Percentiles rank a stretch among this genome's conserved stretches.
phyloP scores from a whole-genome alignment of 2,113 vertebrate genomes.

The Kryptolebias marmoratus region DNA sequence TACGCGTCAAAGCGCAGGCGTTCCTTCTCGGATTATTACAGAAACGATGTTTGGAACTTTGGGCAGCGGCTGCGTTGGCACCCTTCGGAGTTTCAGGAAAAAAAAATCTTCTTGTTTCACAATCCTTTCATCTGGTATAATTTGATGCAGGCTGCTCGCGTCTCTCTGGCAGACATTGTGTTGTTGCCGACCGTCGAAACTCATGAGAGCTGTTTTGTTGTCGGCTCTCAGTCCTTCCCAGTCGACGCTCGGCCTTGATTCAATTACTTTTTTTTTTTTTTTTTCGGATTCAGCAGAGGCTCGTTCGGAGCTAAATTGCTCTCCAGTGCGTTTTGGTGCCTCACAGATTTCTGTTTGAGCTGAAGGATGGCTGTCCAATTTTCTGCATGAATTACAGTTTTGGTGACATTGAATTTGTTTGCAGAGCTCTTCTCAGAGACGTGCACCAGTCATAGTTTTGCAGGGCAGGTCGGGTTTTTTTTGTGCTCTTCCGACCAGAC shows the following conservation, averaged over 20 bases:
- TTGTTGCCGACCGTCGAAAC: slow-evolving; percentile 38
- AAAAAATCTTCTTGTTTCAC: not conserved
- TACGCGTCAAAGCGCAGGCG: too few species aligned
- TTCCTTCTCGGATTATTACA: too few species aligned
- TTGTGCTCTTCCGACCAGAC: too few species aligned
- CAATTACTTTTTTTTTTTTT: slow-evolving; percentile 62
- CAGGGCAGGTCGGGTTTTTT: too few species aligned
- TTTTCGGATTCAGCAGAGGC: slow-evolving; percentile 49
- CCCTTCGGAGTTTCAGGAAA: not conserved
- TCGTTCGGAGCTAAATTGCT: slow-evolving; percentile 54
- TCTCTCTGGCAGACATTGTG: slow-evolving; percentile 12
- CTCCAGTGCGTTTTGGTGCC: slow-evolving; percentile 58
- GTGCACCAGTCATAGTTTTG: too few species aligned
- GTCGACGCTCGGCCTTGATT: slow-evolving; percentile 68
- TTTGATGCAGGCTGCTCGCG: slow-evolving; percentile 2
- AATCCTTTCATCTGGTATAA: not conserved
- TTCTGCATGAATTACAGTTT: slow-evolving; percentile 73
- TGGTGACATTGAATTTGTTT: slow-evolving; percentile 63
- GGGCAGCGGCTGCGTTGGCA: too few species aligned
- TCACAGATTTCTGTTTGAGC: slow-evolving; percentile 69
- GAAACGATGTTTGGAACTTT: too few species aligned
- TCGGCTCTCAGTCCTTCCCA: slow-evolving; percentile 39
- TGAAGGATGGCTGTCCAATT: slow-evolving; percentile 80
- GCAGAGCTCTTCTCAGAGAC: slow-evolving; percentile 68
- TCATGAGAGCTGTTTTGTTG: slow-evolving; percentile 37